phyloP scores from a whole-genome alignment of 1,140 invertebrate genomes.

The Drosophila ercepeae region DNA sequence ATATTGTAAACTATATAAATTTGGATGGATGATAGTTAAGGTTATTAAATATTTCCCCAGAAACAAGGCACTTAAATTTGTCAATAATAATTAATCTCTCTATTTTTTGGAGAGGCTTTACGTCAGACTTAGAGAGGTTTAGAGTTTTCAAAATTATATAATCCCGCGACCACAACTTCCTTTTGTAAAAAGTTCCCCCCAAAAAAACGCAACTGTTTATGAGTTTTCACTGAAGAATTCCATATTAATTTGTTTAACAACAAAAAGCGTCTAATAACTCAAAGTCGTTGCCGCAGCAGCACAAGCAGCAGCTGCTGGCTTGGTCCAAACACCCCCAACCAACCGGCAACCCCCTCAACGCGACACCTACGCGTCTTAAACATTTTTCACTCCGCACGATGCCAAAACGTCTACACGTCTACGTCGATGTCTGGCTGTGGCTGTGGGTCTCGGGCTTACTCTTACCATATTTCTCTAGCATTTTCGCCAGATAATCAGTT shows the following conservation, averaged over 20 bases:
- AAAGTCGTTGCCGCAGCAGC: constrained; percentile 31
- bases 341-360: background rate
- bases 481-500: constrained; percentile 58
- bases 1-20: too few species aligned
- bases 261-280: constrained; percentile 57
- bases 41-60: too few species aligned
- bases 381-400: constrained; percentile 57
- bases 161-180: background rate
- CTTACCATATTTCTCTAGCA: constrained; percentile 5
- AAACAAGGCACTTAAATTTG: too few species aligned
- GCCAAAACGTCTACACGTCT: constrained; percentile 64
- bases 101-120: too few species aligned
- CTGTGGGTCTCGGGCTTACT: background rate
- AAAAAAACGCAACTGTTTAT: constrained; percentile 10
- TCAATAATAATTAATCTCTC: too few species aligned
- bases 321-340: background rate
- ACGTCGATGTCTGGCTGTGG: constrained; percentile 32
- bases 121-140: too few species aligned
- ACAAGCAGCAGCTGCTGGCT: constrained; percentile 4
- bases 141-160: background rate
- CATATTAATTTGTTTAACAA: constrained; percentile 59
- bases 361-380: constrained; percentile 52
- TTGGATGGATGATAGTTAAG: too few species aligned
- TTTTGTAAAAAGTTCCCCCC: too few species aligned
- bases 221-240: constrained; percentile 43